Conservation (phyloP, 2,888 invertebrate genomes). For the Drosophila paracracens region DNA sequence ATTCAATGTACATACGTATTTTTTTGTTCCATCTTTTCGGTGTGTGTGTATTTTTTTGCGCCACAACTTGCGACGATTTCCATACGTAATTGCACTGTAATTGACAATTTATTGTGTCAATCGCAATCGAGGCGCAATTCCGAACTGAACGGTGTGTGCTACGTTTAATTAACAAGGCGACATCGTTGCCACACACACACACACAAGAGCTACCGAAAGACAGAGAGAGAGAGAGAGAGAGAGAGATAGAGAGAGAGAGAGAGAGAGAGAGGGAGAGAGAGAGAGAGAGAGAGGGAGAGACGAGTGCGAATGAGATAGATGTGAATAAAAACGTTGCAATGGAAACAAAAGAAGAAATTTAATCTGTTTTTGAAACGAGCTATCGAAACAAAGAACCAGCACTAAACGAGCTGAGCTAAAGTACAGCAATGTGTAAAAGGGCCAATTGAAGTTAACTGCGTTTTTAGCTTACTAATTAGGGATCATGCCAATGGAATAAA, state of each 20-base stretch:
- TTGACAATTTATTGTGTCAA: conserved; percentile 82
- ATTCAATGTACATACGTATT: conserved; percentile 10
- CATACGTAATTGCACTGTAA: conserved; percentile 81
- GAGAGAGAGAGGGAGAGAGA: background rate
- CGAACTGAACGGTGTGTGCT: conserved; percentile 64
- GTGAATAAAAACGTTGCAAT: conserved; percentile 18
- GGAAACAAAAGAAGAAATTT: conserved; percentile 51
- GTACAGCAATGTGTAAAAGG: conserved; percentile 21
- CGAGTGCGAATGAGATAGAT: conserved; percentile 1
- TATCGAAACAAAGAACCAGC: conserved; percentile 12
- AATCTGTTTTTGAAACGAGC: conserved; percentile 59
- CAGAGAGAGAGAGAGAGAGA: background rate
- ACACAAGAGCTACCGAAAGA: background rate
- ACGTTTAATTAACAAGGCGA: conserved; percentile 80
- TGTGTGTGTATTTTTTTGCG: conserved; percentile 26
- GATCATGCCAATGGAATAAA: conserved; percentile 1
- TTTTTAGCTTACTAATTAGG: conserved; percentile 31
- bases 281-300: background rate
- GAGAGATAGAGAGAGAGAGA: background rate
- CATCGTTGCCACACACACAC: conserved; percentile 62
- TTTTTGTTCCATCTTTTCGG: conserved; percentile 20
- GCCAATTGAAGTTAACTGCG: conserved; percentile 36
- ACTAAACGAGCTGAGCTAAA: conserved; percentile 10
- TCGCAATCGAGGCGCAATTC: conserved; percentile 76
- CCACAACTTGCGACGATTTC: conserved; percentile 67